Conservation (phyloP, 2,797 vertebrate species). For the Sebastolobus alascanus region DNA sequence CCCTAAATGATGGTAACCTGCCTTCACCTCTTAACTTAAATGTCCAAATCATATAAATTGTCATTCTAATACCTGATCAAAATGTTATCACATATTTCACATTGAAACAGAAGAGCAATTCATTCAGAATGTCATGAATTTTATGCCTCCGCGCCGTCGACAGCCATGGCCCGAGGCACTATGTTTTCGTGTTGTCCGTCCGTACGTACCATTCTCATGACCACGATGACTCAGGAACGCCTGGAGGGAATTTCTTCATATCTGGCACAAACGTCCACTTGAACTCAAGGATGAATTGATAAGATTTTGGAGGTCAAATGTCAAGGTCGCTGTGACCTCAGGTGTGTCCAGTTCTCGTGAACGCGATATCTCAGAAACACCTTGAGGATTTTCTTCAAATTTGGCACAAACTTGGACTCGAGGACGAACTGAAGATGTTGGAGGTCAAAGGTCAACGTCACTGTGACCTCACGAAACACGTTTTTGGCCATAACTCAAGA, state of each 20-base stretch:
- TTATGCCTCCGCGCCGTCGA: neutral
- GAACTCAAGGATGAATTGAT: too few relatives aligned
- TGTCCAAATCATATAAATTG: neutral
- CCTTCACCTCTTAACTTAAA: neutral
- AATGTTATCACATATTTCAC: neutral
- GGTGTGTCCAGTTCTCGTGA: accelerated
- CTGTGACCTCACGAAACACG: neutral
- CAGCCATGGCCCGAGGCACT: neutral
- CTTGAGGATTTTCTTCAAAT: neutral
- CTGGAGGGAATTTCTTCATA: neutral
- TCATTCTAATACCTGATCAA: neutral
- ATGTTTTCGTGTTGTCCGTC: neutral
- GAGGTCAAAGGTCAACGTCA: neutral
- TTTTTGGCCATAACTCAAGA: neutral
- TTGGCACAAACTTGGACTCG: neutral
- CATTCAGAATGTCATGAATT: neutral
- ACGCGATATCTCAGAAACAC: too few relatives aligned
- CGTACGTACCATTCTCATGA: neutral
- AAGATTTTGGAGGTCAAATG: too few relatives aligned
- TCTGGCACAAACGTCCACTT: too few relatives aligned
- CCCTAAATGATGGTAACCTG: neutral
- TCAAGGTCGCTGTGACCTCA: neutral
- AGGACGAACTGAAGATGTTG: neutral
- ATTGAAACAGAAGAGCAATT: neutral
- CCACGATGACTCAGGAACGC: neutral